phyloP scores from a whole-genome alignment of 1,140 invertebrate species.

The Ceratina japonica region DNA sequence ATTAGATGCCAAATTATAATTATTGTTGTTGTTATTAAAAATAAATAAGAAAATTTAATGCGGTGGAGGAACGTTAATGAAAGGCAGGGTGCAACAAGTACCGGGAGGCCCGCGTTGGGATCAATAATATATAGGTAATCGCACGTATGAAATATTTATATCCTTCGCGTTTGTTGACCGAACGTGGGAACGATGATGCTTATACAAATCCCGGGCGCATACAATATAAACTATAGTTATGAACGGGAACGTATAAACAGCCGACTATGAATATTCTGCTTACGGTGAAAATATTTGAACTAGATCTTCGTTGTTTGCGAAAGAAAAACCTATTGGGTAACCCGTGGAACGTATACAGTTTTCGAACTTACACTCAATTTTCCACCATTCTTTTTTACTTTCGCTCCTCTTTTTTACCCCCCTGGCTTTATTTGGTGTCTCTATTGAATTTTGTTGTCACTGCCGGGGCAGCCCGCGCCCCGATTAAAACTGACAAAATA shows the following conservation, averaged over 20 bases:
- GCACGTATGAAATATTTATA: not conserved
- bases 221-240: conserved; percentile 19
- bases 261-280: conserved; percentile 13
- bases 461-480: not conserved
- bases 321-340: not conserved
- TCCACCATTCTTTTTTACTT: too few species aligned
- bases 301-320: not conserved
- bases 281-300: conserved; percentile 19
- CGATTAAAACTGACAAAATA: conserved; percentile 8
- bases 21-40: not conserved
- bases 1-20: too few species aligned
- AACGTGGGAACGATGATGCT: not conserved
- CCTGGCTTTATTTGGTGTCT: not conserved
- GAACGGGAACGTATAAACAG: not conserved
- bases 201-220: conserved; percentile 15
- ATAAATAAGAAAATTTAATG: not conserved
- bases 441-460: not conserved
- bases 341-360: not conserved
- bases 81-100: conserved; percentile 25
- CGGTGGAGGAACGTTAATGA: not conserved
- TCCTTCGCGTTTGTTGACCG: not conserved
- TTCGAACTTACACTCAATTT: not conserved
- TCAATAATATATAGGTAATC: conserved; percentile 11
- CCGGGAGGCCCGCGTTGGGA: not conserved
- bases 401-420: not conserved